Base-by-base conservation (phyloP, 2,113 vertebrate genomes). In the Copsychus sechellarum region DNA sequence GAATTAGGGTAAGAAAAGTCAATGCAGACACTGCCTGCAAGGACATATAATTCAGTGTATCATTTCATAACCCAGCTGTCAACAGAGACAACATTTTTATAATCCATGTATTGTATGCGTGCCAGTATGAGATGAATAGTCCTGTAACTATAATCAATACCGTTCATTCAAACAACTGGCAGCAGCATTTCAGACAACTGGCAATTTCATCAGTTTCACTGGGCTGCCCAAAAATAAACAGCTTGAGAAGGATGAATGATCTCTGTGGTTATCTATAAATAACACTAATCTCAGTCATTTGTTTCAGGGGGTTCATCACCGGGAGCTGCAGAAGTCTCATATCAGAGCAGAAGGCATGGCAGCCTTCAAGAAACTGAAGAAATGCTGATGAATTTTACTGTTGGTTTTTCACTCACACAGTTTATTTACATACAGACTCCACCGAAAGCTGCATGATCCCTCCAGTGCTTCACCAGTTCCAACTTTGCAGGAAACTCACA, bases 121-220 rank as follows among this genome's bases (percentile, higher is more conserved):
- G 96, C 96, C 96, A 96, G 94, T 38, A 19, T 20, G 77, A 96
- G 96, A 97, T 95, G 82, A 97, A 98, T 96, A 92, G 95, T 95
- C 62, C 86, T 95, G 92, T 92, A 94, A 92, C 96, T 94, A 45
- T 91, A 97, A 97, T 97, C 97, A 96, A 93, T 97, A 96, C 95
- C 1, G 82, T 86, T 97, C 95, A 90, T 96, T 97, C 97, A 96
- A 96, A 97, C 87, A 94, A 97, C 95, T 97, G 97, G 96, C 97
- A 97, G 96, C 62, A 94, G 95, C 91, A 94, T 97, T 97, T 97
- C 86, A 98, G 96, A 94, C 91, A 97, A 98, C 96, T 92, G 94
- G 95, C 95, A 96, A 93, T 97, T 94, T 97, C 82, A 90, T 95
- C 95, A 90, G 74, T 95, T 97, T 97, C 93, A 96, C 86, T 84